Conservation (phyloP, 2,797 vertebrate genomes). For the Glossophaga mutica region DNA sequence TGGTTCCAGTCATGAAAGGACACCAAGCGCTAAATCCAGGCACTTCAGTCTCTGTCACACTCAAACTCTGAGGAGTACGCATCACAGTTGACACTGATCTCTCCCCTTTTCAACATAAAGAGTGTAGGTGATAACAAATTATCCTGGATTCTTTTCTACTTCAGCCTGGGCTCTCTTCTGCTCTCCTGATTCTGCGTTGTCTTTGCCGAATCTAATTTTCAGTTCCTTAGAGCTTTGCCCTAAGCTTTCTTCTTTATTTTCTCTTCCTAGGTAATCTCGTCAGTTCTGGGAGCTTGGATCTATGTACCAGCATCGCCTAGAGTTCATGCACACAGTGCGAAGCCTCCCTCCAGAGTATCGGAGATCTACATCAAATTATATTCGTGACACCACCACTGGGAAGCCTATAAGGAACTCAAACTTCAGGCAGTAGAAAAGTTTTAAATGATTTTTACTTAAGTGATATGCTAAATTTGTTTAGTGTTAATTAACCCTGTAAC, state of each 20-base stretch:
- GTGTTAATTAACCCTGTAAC: neutral
- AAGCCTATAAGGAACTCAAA: neutral
- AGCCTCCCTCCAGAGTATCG: neutral
- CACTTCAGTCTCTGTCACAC: neutral
- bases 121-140: neutral
- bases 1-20: neutral
- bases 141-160: neutral
- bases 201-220: neutral
- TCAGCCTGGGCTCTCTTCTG: neutral
- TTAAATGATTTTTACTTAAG: neutral
- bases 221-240: neutral
- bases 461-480: neutral
- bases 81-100: neutral
- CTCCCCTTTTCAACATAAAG: neutral
- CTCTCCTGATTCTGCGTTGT: neutral
- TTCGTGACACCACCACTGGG: neutral
- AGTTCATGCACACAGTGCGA: neutral
- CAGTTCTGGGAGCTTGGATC: neutral
- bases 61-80: neutral
- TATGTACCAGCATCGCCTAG: neutral
- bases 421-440: neutral
- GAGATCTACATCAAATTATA: neutral
- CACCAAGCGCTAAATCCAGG: neutral
- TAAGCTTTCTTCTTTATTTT: neutral
- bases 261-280: neutral